Conservation (phyloP, 1,140 invertebrate species). For the Paralvinella palmiformis region DNA sequence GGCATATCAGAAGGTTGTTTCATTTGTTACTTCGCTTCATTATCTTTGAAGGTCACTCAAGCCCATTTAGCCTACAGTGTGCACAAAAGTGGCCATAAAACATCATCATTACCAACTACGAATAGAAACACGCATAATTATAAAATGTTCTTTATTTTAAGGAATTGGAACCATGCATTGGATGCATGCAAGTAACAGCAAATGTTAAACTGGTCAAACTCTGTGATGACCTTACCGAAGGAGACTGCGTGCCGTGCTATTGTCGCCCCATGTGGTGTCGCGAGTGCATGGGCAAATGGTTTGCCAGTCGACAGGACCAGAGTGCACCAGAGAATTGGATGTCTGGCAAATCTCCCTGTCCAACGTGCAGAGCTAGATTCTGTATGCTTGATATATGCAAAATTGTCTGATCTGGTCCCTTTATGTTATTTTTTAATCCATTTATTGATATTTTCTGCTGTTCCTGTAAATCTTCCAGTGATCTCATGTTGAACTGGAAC, state of each 20-base stretch:
- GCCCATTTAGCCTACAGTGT: too few relatives aligned
- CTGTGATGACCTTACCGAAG: slow-evolving; percentile 55
- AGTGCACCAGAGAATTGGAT: slow-evolving; percentile 71
- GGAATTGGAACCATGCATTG: slow-evolving; percentile 77
- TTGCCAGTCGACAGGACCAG: slow-evolving; percentile 72
- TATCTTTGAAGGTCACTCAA: too few relatives aligned
- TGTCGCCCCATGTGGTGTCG: slow-evolving; percentile 86
- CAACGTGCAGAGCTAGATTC: slow-evolving; percentile 77
- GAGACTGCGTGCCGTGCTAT: slow-evolving; percentile 58
- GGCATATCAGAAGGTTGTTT: too few relatives aligned
- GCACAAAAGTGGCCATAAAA: too few relatives aligned
- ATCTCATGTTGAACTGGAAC: too few relatives aligned
- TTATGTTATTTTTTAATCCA: too few relatives aligned
- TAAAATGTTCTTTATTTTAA: slow-evolving; percentile 45
- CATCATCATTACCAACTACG: too few relatives aligned
- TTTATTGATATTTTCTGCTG: too few relatives aligned
- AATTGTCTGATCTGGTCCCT: slow-evolving; percentile 22
- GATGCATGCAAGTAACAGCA: slow-evolving; percentile 73
- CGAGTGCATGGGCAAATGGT: slow-evolving; percentile 71
- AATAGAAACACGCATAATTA: too few relatives aligned
- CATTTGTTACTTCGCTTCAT: too few relatives aligned
- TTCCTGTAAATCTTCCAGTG: too few relatives aligned
- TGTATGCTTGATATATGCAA: slow-evolving; percentile 73
- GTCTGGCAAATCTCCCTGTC: slow-evolving; percentile 77
- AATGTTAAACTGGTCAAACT: slow-evolving; percentile 75